phyloP scores from a whole-genome alignment of 2,888 invertebrate species.

The Heliconius ethilla region DNA sequence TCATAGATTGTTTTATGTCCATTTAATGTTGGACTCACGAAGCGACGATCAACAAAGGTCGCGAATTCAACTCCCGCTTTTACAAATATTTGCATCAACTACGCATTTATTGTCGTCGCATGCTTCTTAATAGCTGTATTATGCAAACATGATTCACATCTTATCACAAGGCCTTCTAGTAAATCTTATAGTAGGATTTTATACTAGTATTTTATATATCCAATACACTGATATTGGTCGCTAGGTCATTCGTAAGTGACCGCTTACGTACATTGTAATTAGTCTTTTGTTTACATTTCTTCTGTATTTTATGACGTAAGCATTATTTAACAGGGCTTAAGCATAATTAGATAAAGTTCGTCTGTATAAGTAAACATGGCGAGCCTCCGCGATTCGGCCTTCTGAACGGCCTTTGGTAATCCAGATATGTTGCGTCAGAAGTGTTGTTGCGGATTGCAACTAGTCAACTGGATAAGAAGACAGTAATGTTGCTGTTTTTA shows the following conservation, averaged over 20 bases:
- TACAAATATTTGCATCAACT: conserved; percentile 14
- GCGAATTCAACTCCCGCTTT: conserved; percentile 11
- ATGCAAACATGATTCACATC: conserved; percentile 18
- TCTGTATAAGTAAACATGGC: conserved; percentile 35
- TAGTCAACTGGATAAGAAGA: neutral
- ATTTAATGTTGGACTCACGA: neutral
- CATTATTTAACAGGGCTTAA: conserved; percentile 24
- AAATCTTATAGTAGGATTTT: neutral
- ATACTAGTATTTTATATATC: neutral
- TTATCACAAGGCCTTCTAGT: neutral
- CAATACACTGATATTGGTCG: neutral
- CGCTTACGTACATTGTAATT: conserved; percentile 12
- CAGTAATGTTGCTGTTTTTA: conserved; percentile 36
- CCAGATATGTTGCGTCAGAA: conserved; percentile 37
- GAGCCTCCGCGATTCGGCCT: conserved; percentile 40
- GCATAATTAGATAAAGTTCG: conserved; percentile 30
- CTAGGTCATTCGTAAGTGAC: conserved; percentile 10
- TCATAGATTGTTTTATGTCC: neutral
- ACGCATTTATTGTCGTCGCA: neutral
- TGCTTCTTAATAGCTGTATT: conserved; percentile 12
- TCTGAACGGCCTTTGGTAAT: conserved; percentile 29
- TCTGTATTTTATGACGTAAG: conserved; percentile 35
- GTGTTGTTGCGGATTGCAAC: conserved; percentile 30
- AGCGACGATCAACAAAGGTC: neutral
- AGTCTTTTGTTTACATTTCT: conserved; percentile 31